Evolutionary conservation across 2,888 invertebrate species (phyloP), one percentile per base, ranked within the genome.

Genomic region (Chrysolina americana): DNA sequence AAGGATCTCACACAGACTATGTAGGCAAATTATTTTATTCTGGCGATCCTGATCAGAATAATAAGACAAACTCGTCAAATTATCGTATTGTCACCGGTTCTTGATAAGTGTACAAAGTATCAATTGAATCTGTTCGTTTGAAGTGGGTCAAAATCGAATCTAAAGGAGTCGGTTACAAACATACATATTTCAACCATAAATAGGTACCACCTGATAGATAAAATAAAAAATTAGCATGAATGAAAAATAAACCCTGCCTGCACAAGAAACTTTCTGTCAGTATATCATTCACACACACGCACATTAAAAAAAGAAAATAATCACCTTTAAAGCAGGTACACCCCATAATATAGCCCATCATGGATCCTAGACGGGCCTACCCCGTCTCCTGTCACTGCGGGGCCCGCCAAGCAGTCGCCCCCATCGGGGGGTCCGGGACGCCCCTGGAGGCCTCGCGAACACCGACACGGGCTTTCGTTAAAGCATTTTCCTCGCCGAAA

Each of bases 291-390:
- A 21, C 13, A 19, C 53, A 53, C 0, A 65, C 13, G 17, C 2
- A n/a, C 13, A 15, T 10, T n/a, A 65, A 17, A 44, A 44, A 68
- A 41, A 23, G 28, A 17, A 75, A 68, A 41, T 8, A 59, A 23
- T 50, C 91, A 95, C 95, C 95, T 95, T 95, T 94, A 90, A 96
- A 92, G 91, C 95, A 96, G 90, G 95, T 94, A 92, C 95, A 96
- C 89, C 95, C 95, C 96, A 95, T 95, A 91, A 95, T 95, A 92
- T 95, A 95, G 90, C 95, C 95, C 95, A 96, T 96, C 95, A 95
- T 94, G 91, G 92, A 87, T 84, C 81, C 86, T 86, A 86, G 88
- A 89, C 89, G 89, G 89, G 89, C 87, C 81, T 78, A 76, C 71
- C 77, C 78, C 71, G 75, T 72, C 76, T 66, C 36, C 62, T 50